Evolutionary conservation across 2,797 vertebrate genomes (phyloP).

Genomic region (Betta splendens): DNA sequence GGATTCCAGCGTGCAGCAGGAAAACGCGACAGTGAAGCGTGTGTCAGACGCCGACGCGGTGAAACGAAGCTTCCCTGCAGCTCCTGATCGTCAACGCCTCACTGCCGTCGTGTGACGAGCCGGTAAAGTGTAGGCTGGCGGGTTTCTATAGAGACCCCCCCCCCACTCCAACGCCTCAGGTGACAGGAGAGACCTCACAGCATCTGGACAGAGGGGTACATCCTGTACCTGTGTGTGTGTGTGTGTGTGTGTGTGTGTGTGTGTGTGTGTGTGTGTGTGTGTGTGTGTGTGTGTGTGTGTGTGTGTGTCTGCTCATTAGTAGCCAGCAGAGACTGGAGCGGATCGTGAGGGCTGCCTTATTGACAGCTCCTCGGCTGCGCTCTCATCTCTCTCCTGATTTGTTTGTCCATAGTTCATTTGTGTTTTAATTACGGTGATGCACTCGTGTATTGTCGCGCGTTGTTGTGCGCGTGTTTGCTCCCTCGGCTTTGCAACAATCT

Average conservation of each 20-base stretch:
- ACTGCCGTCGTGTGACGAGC: constrained; percentile 54
- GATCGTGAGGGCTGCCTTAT: constrained; percentile 25
- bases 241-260: constrained; percentile 6
- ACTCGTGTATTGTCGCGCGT: too few relatives aligned
- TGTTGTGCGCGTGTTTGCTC: too few relatives aligned
- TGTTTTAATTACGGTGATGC: constrained; percentile 9
- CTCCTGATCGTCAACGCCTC: constrained; percentile 32
- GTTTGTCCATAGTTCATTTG: too few relatives aligned
- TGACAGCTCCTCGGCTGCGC: constrained; percentile 42
- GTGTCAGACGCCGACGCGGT: constrained; percentile 1
- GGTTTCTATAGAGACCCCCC: constrained; percentile 84
- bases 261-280: constrained; percentile 3
- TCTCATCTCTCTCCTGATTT: too few relatives aligned
- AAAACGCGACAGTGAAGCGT: constrained; percentile 9
- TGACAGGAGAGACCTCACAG: too few relatives aligned
- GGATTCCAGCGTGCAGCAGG: constrained; percentile 2
- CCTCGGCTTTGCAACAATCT: too few relatives aligned
- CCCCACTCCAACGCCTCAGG: too few relatives aligned
- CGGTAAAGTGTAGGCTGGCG: constrained; percentile 66
- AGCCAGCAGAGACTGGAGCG: constrained; percentile 42
- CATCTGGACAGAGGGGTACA: too few relatives aligned
- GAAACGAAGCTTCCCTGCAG: constrained; percentile 10
- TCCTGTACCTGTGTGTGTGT: background rate
- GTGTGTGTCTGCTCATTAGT: constrained; percentile 60
- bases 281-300: too few relatives aligned